Conservation (phyloP, 2,113 vertebrate genomes). For the Blennius ocellaris region DNA sequence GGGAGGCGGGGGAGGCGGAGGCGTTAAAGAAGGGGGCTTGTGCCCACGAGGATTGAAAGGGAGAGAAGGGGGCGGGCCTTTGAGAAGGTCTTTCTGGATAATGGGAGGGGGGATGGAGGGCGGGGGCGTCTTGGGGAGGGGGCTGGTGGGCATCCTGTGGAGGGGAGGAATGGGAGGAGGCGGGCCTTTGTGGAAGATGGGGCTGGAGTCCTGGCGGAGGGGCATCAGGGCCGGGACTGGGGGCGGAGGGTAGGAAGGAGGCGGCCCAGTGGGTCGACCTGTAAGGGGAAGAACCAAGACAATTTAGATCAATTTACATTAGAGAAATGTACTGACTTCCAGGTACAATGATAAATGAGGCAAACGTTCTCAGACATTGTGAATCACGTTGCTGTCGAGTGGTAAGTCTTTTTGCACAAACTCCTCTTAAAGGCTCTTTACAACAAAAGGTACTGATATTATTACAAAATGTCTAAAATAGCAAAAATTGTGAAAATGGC, state of each 20-base stretch:
- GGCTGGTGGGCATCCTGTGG: slow-evolving; percentile 71
- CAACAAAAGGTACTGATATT: too few species aligned
- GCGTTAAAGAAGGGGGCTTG: neutral
- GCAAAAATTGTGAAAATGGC: too few species aligned
- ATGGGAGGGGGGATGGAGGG: slow-evolving; percentile 22
- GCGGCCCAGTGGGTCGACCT: slow-evolving; percentile 78
- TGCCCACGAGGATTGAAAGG: slow-evolving; percentile 56
- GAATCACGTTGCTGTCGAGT: too few species aligned
- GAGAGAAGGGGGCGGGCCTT: slow-evolving; percentile 54
- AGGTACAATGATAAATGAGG: too few species aligned
- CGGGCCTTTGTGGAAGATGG: slow-evolving; percentile 56
- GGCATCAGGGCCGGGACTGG: slow-evolving; percentile 83
- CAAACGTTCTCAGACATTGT: too few species aligned
- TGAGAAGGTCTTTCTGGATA: slow-evolving; percentile 45
- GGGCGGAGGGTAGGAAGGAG: slow-evolving; percentile 91
- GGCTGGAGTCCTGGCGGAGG: slow-evolving; percentile 29
- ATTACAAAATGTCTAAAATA: too few species aligned
- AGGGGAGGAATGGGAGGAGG: slow-evolving; percentile 73
- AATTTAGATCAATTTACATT: too few species aligned
- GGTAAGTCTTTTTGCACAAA: too few species aligned
- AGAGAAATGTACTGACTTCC: too few species aligned
- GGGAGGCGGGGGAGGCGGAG: slow-evolving; percentile 31
- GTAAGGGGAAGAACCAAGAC: neutral
- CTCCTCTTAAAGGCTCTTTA: too few species aligned
- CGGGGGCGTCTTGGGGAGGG: slow-evolving; percentile 65